Evolutionary conservation across 2,113 vertebrate genomes (phyloP).

Genomic region (Ctenodactylus gundi): DNA sequence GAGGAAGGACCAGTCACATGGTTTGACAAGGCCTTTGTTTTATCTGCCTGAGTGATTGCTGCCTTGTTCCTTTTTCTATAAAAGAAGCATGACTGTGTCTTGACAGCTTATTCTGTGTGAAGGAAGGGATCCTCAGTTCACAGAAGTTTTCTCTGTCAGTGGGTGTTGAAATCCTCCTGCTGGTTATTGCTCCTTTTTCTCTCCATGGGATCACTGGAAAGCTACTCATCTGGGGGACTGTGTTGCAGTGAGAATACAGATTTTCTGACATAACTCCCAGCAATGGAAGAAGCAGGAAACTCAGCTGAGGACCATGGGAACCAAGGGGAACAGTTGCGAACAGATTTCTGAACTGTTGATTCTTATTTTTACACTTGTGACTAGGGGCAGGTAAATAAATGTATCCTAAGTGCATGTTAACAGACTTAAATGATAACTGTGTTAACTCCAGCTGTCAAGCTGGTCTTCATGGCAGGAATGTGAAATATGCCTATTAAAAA

Average conservation of each 20-base stretch:
- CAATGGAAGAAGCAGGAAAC: background rate
- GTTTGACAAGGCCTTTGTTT: slow-evolving; percentile 52
- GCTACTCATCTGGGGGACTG: background rate
- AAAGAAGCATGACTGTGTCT: slow-evolving; percentile 33
- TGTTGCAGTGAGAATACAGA: slow-evolving; percentile 31
- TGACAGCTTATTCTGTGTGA: slow-evolving; percentile 39
- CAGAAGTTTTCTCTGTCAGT: background rate
- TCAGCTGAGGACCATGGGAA: background rate
- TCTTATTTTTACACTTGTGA: slow-evolving; percentile 24
- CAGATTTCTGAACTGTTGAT: slow-evolving; percentile 1
- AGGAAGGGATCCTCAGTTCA: background rate
- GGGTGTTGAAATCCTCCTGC: background rate
- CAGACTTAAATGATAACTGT: background rate
- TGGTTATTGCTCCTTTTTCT: slow-evolving; percentile 11
- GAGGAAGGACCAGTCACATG: background rate
- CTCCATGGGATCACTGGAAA: slow-evolving; percentile 5
- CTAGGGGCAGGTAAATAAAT: background rate
- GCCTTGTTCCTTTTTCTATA: slow-evolving; percentile 5
- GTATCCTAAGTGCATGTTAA: slow-evolving; percentile 1
- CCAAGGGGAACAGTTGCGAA: background rate
- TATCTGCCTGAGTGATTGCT: slow-evolving; percentile 50
- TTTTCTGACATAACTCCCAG: slow-evolving; percentile 1
- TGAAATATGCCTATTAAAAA: background rate
- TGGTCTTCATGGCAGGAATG: background rate
- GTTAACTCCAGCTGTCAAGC: background rate